These are phyloP conservation scores for Galeruca laticollis DNA, from an alignment of 2,888 invertebrate species.

Conservation along the genomic window DNA sequence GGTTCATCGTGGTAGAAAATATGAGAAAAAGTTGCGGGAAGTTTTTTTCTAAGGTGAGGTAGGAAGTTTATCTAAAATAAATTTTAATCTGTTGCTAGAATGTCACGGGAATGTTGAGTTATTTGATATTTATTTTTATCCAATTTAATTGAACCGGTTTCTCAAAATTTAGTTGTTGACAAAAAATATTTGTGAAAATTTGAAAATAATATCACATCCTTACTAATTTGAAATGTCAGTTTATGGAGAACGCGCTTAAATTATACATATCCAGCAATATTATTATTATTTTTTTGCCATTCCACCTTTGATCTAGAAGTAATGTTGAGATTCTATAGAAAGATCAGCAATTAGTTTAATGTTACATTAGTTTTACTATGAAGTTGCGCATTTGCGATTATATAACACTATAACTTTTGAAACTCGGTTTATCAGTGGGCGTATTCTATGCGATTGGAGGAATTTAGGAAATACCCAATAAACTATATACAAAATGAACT, in stretches of 20 bases:
- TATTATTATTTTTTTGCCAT: not conserved
- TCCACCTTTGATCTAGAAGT: not conserved
- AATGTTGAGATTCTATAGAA: no score
- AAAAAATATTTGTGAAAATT: no score
- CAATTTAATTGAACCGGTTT: no score
- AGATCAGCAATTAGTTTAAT: not conserved
- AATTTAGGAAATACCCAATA: not conserved
- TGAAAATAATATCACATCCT: no score
- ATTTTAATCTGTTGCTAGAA: not conserved
- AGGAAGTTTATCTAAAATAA: conserved; percentile 6
- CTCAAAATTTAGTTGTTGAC: no score
- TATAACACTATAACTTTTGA: conserved; percentile 14
- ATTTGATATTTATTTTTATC: not conserved
- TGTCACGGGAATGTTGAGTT: not conserved
- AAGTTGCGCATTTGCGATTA: conserved; percentile 17
- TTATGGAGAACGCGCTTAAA: not conserved
- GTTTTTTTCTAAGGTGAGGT: conserved; percentile 47
- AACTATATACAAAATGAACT: no score
- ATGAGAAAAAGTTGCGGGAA: conserved; percentile 40
- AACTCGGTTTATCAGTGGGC: conserved; percentile 3
- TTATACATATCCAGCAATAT: not conserved
- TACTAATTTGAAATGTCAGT: no score
- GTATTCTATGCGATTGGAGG: not conserved
- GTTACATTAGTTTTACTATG: conserved; percentile 4
- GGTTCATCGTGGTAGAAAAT: conserved; percentile 24